Percentiles rank a stretch among this genome's conserved stretches.
phyloP scores from a whole-genome alignment of 2,113 vertebrate genomes.

The Rhabdornis inornatus region DNA sequence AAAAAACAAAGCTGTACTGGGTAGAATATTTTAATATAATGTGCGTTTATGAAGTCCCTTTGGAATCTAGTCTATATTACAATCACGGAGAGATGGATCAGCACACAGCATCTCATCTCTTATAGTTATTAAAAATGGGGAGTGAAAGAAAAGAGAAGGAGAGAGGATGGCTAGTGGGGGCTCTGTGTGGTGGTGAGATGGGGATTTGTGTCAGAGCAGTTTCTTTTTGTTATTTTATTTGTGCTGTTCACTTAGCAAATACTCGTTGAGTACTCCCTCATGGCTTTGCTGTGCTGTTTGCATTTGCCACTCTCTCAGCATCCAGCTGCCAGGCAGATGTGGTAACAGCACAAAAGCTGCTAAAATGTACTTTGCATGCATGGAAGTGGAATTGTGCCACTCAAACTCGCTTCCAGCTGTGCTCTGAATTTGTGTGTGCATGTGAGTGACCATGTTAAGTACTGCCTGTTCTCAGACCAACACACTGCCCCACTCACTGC shows the following conservation, averaged over 20 bases:
- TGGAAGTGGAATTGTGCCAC: neutral
- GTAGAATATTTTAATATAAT: constrained; percentile 7
- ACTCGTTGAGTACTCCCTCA: neutral
- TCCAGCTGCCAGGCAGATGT: constrained; percentile 30
- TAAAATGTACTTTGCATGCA: neutral
- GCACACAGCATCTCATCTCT: neutral
- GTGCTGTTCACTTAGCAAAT: neutral
- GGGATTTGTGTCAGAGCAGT: neutral
- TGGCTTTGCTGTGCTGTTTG: neutral
- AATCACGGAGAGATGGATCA: neutral
- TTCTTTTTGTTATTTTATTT: neutral
- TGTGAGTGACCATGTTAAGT: fast-evolving
- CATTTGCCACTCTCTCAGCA: neutral
- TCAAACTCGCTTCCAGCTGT: neutral
- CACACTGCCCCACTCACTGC: neutral
- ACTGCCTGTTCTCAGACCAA: neutral
- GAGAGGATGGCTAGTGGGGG: neutral
- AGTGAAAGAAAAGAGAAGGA: neutral
- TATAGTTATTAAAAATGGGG: neutral
- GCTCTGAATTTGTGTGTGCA: neutral
- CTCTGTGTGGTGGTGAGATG: neutral
- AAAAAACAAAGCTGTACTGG: neutral
- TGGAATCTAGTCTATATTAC: neutral
- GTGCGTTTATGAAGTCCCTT: neutral
- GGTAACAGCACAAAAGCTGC: neutral